These are phyloP conservation scores for Eilema griseolum DNA, from an alignment of 2,888 invertebrate genomes.

Conservation along the genomic window DNA sequence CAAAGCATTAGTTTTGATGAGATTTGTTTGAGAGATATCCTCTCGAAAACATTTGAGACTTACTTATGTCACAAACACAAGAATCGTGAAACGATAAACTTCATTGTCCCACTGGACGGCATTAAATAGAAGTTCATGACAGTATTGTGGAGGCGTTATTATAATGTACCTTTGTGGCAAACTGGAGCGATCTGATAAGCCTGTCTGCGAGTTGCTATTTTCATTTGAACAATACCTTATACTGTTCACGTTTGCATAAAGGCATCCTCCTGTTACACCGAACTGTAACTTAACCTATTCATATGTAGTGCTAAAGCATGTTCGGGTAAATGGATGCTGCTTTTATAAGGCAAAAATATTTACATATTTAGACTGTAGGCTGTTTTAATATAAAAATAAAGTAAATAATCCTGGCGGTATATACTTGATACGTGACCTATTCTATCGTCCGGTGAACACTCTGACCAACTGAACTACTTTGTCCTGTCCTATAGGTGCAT, in stretches of 20 bases:
- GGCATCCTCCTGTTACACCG: slow-evolving; percentile 44
- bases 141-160: slow-evolving; percentile 31
- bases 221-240: slow-evolving; percentile 49
- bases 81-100: slow-evolving; percentile 22
- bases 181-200: slow-evolving; percentile 59
- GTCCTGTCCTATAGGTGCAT: too few species aligned
- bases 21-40: too few species aligned
- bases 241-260: slow-evolving; percentile 48
- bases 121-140: slow-evolving; percentile 34
- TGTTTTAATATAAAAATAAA: too few species aligned
- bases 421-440: too few species aligned
- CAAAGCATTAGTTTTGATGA: too few species aligned
- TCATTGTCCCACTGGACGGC: slow-evolving; percentile 28
- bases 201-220: slow-evolving; percentile 43
- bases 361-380: too few species aligned
- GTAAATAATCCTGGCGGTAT: too few species aligned
- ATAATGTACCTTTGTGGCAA: slow-evolving; percentile 47
- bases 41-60: not conserved
- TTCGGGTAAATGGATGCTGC: not conserved
- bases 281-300: slow-evolving; percentile 27
- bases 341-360: not conserved
- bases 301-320: not conserved
- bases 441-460: too few species aligned
- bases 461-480: too few species aligned
- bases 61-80: not conserved